phyloP scores from a whole-genome alignment of 2,888 invertebrate genomes.

The Hermaeophaga mercurialis region DNA sequence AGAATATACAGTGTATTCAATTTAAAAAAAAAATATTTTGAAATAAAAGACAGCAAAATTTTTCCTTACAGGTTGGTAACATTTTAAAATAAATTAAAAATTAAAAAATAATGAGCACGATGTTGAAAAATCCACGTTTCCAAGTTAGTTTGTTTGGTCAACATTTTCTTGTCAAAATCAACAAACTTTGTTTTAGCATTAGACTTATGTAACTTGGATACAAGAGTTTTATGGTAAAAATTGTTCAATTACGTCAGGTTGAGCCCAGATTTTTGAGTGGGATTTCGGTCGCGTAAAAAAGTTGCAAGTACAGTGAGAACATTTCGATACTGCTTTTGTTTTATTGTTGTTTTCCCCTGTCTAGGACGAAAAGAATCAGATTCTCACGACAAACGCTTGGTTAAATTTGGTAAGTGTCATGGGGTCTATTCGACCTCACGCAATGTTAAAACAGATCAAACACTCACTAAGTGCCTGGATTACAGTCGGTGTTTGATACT shows the following conservation, averaged over 20 bases:
- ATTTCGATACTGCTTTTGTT: constrained; percentile 56
- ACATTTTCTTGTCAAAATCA: too few relatives aligned
- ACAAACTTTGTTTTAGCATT: too few relatives aligned
- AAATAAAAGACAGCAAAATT: too few relatives aligned
- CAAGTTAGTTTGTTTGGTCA: too few relatives aligned
- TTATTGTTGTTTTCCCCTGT: constrained; percentile 61
- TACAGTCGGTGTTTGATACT: constrained; percentile 53
- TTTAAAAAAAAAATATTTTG: too few relatives aligned
- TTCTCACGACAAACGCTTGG: constrained; percentile 98
- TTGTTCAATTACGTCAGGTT: constrained; percentile 1
- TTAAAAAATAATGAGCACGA: too few relatives aligned
- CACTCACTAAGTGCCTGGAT: constrained; percentile 44
- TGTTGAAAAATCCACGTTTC: too few relatives aligned
- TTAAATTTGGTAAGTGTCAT: constrained; percentile 93
- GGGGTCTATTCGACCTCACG: constrained; percentile 55
- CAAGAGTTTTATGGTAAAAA: too few relatives aligned
- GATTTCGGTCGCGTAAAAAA: constrained; percentile 5
- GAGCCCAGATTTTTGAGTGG: background rate
- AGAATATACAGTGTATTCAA: too few relatives aligned
- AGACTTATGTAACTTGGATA: too few relatives aligned
- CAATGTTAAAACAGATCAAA: constrained; percentile 54
- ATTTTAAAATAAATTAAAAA: too few relatives aligned
- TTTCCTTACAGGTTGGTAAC: too few relatives aligned
- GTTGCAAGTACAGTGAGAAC: constrained; percentile 10
- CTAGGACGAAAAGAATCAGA: constrained; percentile 99